A percentile compares a stretch with the other conserved stretches of the same genome.
These are phyloP conservation scores for Spondyliosoma cantharus DNA, from an alignment of 2,797 vertebrate genomes.

Conservation along the genomic window DNA sequence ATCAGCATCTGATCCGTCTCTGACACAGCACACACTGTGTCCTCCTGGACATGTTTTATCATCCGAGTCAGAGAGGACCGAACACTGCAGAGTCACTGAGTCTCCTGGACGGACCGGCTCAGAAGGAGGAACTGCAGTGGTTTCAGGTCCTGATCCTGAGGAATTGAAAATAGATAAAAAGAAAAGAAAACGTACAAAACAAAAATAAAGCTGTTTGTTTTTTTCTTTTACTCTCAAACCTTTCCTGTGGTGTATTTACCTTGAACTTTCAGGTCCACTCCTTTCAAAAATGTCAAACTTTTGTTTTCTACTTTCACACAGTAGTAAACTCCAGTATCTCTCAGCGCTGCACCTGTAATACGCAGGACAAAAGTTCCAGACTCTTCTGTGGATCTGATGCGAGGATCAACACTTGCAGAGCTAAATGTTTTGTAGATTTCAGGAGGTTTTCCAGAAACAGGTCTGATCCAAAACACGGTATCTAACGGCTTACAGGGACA, in stretches of 20 bases:
- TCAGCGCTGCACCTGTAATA: not conserved
- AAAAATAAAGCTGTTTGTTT: too few species aligned
- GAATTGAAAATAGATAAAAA: not conserved
- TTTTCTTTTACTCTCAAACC: not conserved
- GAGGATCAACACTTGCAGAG: fast-evolving
- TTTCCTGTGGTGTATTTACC: constrained; percentile 39
- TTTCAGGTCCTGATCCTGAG: not conserved
- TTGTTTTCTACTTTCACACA: not conserved
- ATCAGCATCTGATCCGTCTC: constrained; percentile 6
- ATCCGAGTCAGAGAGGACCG: constrained; percentile 5
- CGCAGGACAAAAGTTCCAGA: not conserved
- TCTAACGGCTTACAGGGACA: fast-evolving
- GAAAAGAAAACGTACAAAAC: not conserved
- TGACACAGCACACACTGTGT: constrained; percentile 44
- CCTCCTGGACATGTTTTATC: constrained; percentile 12
- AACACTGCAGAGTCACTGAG: constrained; percentile 43
- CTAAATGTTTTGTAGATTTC: not conserved
- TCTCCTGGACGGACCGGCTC: constrained; percentile 1
- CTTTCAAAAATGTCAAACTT: not conserved
- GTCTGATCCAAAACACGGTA: constrained; percentile 41
- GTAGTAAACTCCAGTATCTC: constrained; percentile 55
- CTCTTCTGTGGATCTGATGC: not conserved
- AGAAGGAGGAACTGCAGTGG: not conserved
- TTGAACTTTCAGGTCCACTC: constrained; percentile 38
- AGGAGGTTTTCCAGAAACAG: not conserved